Percentiles rank a stretch among this genome's conserved stretches.
These are phyloP conservation scores for Protaetia brevitarsis DNA, from an alignment of 1,140 invertebrate genomes.

Conservation along the genomic window DNA sequence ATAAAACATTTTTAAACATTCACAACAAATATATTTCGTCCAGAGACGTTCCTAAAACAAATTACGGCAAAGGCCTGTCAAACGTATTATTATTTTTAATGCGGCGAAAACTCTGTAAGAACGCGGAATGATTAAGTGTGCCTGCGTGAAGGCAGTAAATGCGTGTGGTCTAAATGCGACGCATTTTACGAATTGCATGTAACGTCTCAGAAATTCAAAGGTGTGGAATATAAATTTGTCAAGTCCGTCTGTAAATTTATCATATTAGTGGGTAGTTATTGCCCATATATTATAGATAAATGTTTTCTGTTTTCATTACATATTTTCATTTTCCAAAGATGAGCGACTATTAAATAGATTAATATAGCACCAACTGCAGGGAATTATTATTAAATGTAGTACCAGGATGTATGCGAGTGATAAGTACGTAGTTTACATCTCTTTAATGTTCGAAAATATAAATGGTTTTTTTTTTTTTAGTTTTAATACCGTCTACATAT, in stretches of 20 bases:
- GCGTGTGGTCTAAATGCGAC: slow-evolving; percentile 15
- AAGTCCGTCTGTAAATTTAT: neutral
- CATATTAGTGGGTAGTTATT: slow-evolving; percentile 12
- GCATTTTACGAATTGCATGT: slow-evolving; percentile 14
- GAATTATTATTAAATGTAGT: neutral
- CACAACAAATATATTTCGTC: neutral
- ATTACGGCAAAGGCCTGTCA: neutral
- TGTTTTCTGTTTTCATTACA: slow-evolving; percentile 13
- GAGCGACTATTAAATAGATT: slow-evolving; percentile 7
- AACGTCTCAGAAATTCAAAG: slow-evolving; percentile 12
- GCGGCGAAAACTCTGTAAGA: neutral
- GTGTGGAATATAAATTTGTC: slow-evolving; percentile 18
- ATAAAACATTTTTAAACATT: too few species aligned
- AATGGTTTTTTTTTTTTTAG: neutral
- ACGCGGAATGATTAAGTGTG: slow-evolving; percentile 2
- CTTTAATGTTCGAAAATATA: neutral
- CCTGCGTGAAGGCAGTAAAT: neutral
- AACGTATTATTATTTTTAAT: slow-evolving; percentile 16
- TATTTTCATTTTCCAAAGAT: neutral
- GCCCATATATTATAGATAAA: slow-evolving; percentile 10
- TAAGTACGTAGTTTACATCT: neutral
- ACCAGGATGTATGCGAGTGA: too few species aligned
- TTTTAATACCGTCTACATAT: too few species aligned
- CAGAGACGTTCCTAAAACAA: neutral
- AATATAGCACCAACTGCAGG: neutral